Percentiles rank a stretch among this genome's conserved stretches.
phyloP scores from a whole-genome alignment of 2,888 invertebrate species.

The Eupithecia vulgata region DNA sequence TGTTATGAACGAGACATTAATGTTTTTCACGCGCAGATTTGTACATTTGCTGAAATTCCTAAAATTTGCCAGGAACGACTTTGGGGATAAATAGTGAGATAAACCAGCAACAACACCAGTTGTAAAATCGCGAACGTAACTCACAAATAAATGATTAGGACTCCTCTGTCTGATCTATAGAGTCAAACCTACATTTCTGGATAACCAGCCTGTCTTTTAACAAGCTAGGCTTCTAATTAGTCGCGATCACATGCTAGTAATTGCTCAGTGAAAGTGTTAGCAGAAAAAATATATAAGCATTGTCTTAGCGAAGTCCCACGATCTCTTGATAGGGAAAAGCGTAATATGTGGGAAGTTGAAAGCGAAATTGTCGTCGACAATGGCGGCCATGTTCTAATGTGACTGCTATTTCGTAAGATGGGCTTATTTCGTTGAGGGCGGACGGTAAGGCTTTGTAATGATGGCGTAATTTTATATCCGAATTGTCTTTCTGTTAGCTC shows the following conservation, averaged over 20 bases:
- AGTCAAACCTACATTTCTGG: neutral
- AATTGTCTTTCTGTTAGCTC: conserved; percentile 13
- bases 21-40: neutral
- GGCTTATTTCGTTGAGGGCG: conserved; percentile 32
- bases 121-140: neutral
- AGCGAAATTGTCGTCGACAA: conserved; percentile 75
- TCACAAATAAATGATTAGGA: neutral
- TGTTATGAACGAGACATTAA: neutral
- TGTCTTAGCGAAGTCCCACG: conserved; percentile 75
- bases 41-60: too few species aligned
- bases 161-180: too few species aligned
- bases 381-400: conserved; percentile 52
- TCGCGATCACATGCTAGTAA: conserved; percentile 59
- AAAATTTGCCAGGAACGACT: neutral
- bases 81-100: neutral
- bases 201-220: neutral
- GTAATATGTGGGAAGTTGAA: conserved; percentile 78
- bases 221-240: conserved; percentile 49
- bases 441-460: conserved; percentile 39
- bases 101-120: neutral
- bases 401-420: conserved; percentile 48
- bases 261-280: conserved; percentile 77
- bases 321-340: conserved; percentile 80
- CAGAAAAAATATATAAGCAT: conserved; percentile 74
- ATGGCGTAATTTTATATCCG: conserved; percentile 16